Conservation (phyloP, 2,888 invertebrate species). For the Bellardia pandia region DNA sequence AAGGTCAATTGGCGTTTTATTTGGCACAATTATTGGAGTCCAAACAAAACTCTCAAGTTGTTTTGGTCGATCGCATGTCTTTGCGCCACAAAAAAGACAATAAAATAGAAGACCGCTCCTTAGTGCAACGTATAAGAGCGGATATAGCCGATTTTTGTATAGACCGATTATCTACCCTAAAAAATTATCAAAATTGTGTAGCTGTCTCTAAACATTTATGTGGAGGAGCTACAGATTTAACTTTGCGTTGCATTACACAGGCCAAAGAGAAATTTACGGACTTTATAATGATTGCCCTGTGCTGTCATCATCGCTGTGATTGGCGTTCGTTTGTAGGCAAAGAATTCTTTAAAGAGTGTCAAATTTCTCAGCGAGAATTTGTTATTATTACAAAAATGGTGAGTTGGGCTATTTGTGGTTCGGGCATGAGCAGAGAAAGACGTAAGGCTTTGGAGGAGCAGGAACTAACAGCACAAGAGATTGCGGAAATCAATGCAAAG, state of each 20-base stretch:
- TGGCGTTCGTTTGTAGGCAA: constrained; percentile 89
- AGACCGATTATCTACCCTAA: constrained; percentile 84
- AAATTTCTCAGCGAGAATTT: constrained; percentile 88
- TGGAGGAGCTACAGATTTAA: constrained; percentile 93
- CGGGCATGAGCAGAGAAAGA: constrained; percentile 86
- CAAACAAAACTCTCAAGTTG: constrained; percentile 85
- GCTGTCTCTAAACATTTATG: constrained; percentile 95
- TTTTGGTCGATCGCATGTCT: constrained; percentile 92
- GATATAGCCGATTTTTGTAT: constrained; percentile 92
- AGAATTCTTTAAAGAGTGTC: constrained; percentile 86
- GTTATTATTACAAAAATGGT: constrained; percentile 91
- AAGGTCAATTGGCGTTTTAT: constrained; percentile 93
- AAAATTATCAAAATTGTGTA: constrained; percentile 86
- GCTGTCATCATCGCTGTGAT: constrained; percentile 95
- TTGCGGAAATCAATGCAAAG: constrained; percentile 67
- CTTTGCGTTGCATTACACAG: constrained; percentile 87
- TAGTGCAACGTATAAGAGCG: constrained; percentile 88
- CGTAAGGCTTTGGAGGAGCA: constrained; percentile 79
- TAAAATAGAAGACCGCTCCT: constrained; percentile 85
- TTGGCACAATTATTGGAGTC: constrained; percentile 86
- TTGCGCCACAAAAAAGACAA: constrained; percentile 93
- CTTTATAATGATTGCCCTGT: constrained; percentile 91
- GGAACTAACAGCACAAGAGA: constrained; percentile 10
- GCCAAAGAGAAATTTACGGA: constrained; percentile 79
- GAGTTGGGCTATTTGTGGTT: constrained; percentile 95